phyloP scores from a whole-genome alignment of 1,140 invertebrate species.

The Philopotamus ludificatus region DNA sequence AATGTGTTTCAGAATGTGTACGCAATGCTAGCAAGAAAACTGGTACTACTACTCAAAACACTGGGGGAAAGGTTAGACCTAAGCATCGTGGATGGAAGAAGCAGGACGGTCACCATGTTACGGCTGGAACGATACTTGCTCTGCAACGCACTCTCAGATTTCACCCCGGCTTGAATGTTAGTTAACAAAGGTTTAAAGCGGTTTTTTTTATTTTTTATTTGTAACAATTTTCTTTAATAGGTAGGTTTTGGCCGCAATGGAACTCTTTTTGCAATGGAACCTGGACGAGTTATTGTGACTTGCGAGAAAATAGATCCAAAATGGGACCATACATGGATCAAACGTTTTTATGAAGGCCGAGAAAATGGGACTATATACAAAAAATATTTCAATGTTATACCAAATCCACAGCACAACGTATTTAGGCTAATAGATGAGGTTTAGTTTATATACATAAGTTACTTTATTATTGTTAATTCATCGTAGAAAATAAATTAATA shows the following conservation, averaged over 20 bases:
- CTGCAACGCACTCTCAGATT: conserved; percentile 68
- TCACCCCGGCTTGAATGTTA: conserved; percentile 80
- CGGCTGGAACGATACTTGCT: conserved; percentile 65
- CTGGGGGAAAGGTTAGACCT: conserved; percentile 61
- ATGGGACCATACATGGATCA: conserved; percentile 69
- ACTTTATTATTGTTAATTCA: no score
- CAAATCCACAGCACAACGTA: conserved; percentile 67
- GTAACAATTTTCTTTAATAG: conserved; percentile 53
- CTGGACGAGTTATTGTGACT: conserved; percentile 72
- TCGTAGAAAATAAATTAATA: no score
- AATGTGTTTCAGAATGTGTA: conserved; percentile 46
- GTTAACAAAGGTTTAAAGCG: no score
- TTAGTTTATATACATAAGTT: conserved; percentile 51
- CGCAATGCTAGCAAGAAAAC: conserved; percentile 70
- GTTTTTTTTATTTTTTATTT: no score
- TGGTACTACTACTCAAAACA: conserved; percentile 64
- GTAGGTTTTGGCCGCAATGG: conserved; percentile 76
- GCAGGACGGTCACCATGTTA: conserved; percentile 65
- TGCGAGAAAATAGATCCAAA: conserved; percentile 74
- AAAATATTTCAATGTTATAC: conserved; percentile 79
- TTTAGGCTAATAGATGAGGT: conserved; percentile 74
- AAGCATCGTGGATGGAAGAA: conserved; percentile 72
- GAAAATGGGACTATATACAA: conserved; percentile 70
- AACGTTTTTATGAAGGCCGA: conserved; percentile 62
- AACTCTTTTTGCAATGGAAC: conserved; percentile 71